These are phyloP conservation scores for Phortica magna DNA, from an alignment of 2,888 invertebrate species.

Conservation along the genomic window DNA sequence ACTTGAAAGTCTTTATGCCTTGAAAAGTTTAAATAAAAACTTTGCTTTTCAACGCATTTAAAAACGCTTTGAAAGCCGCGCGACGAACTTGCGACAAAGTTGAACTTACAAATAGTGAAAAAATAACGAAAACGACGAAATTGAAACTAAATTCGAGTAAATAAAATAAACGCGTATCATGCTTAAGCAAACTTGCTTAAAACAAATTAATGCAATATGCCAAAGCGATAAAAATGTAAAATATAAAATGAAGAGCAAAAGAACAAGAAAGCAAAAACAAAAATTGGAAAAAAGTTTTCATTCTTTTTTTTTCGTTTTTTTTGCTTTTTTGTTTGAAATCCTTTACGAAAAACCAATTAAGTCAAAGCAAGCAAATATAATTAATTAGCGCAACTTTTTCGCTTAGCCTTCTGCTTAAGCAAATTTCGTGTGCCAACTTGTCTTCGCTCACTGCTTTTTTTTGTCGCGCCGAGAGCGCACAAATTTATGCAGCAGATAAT, in stretches of 20 bases:
- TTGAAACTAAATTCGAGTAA: slow-evolving; percentile 1
- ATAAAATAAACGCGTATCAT: slow-evolving; percentile 13
- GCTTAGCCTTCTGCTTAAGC: not conserved
- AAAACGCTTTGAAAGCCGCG: slow-evolving; percentile 19
- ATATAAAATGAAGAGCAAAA: not conserved
- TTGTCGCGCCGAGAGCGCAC: not conserved
- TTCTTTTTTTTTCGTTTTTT: not conserved
- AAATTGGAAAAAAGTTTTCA: slow-evolving; percentile 4
- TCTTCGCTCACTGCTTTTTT: not conserved
- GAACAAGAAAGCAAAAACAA: not conserved
- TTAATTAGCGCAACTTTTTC: slow-evolving; percentile 22
- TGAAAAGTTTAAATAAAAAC: slow-evolving; percentile 70
- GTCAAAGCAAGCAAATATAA: slow-evolving; percentile 31
- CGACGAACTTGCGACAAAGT: not conserved
- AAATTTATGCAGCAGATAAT: slow-evolving; percentile 8
- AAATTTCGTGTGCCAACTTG: not conserved
- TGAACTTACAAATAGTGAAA: slow-evolving; percentile 16
- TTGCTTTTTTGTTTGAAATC: not conserved
- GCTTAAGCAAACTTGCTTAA: slow-evolving; percentile 14
- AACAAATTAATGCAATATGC: slow-evolving; percentile 28
- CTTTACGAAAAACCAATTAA: slow-evolving; percentile 24
- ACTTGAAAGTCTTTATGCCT: slow-evolving; percentile 66
- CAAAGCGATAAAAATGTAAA: slow-evolving; percentile 5
- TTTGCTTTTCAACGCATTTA: slow-evolving; percentile 24
- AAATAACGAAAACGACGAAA: not conserved